Percentiles rank a stretch among this genome's conserved stretches.
These are phyloP conservation scores for Rhopalosiphum nymphaeae DNA, from an alignment of 2,888 invertebrate species.

Conservation along the genomic window DNA sequence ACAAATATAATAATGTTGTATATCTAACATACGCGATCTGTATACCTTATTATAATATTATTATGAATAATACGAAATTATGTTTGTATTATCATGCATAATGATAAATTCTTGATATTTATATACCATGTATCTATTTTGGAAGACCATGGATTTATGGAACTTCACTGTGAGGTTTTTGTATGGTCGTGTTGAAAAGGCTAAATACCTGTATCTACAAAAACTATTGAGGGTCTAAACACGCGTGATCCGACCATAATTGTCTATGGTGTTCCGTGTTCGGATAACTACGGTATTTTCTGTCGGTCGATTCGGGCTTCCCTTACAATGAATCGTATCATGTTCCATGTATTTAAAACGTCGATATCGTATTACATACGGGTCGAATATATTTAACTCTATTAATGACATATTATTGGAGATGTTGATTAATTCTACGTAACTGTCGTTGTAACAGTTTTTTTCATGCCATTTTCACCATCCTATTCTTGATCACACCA, in stretches of 20 bases:
- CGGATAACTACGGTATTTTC: background rate
- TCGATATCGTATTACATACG: background rate
- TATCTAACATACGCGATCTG: background rate
- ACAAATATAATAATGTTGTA: background rate
- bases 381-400: background rate
- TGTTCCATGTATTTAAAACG: background rate
- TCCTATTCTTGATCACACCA: background rate
- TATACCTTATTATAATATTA: background rate
- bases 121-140: too few relatives aligned
- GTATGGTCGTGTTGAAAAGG: background rate
- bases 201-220: background rate
- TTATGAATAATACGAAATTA: background rate
- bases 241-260: background rate
- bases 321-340: background rate
- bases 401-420: too few relatives aligned
- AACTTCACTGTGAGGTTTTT: background rate
- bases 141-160: background rate
- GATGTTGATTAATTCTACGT: too few relatives aligned
- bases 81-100: background rate
- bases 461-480: too few relatives aligned
- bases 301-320: background rate
- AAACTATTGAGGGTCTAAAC: background rate
- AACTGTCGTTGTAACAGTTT: too few relatives aligned
- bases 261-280: too few relatives aligned
- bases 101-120: background rate